Evolutionary conservation across 2,888 invertebrate species (phyloP), one percentile per base, ranked within the genome.

Genomic region (Calliopum simillimum): DNA sequence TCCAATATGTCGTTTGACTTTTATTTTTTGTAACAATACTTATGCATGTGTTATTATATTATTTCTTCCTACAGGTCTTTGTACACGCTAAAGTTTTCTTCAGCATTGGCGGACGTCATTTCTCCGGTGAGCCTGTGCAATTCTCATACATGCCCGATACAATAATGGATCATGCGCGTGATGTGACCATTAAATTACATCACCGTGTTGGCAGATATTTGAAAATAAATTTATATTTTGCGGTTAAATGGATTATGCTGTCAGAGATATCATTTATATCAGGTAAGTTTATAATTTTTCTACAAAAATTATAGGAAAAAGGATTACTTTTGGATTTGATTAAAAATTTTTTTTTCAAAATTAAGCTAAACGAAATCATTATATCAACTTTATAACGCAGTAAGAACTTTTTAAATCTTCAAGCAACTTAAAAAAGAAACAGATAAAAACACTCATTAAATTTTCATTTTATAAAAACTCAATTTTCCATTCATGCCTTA

Each of bases 241-340:
- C 93, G 72, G 89, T 92, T 63, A 89, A 90, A 80, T 96, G 95
- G 95, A 92, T 96, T 82, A 90, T 95, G 88, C 89, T 96, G 81
- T 94, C 94, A 83, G 95, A 96, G 87, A 90, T 95, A 75, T 90
- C 91, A 79, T 95, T 96, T 85, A 90, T 91, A 78, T 94, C 94
- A 76, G 91, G 94, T 94, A 87, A 85, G 84, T 81, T 71, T 71
- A 72, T n/a, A 63, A 8, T 8, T 33, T 33, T 33, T 1, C 8
- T 33, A 44, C 33, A 53, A 49, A 72, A 53, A 70, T 63, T 69
- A 71, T 63, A 51, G 16, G 65, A 62, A 61, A 55, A 16, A 59
- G 47, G 70, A 21, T 21, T 23, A n/a, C n/a, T n/a, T n/a, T n/a
- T n/a, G n/a, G n/a, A 51, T 68, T 51, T 41, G 12, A 63, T 65